A percentile compares a stretch with the other conserved stretches of the same genome.
phyloP scores from a whole-genome alignment of 2,113 vertebrate species.

The Passer montanus region DNA sequence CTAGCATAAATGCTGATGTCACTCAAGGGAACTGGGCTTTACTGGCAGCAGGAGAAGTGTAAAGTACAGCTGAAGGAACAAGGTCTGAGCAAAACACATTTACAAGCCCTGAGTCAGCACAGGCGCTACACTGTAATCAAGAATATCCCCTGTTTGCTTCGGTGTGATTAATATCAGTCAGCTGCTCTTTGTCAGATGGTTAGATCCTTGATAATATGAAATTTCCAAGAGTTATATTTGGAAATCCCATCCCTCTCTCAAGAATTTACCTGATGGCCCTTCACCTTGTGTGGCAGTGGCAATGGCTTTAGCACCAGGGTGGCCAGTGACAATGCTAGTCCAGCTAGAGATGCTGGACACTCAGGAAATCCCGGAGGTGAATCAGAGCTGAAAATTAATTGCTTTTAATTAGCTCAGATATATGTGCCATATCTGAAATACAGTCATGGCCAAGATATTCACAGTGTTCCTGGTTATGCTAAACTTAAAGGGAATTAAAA shows the following conservation, averaged over 20 bases:
- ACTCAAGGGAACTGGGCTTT: not conserved
- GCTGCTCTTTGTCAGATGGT: slow-evolving; percentile 12
- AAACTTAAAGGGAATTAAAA: not conserved
- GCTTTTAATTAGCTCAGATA: not conserved
- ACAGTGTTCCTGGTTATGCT: not conserved
- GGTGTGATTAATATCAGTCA: slow-evolving; percentile 32
- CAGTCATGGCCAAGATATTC: not conserved
- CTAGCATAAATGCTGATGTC: not conserved
- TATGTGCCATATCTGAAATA: not conserved
- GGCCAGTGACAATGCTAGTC: not conserved
- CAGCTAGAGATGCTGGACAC: not conserved
- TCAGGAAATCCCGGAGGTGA: not conserved
- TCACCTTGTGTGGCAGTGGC: not conserved
- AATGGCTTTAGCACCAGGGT: not conserved
- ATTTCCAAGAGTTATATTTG: slow-evolving; percentile 12
- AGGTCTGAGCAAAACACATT: not conserved
- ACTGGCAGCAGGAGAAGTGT: not conserved
- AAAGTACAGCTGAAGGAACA: not conserved
- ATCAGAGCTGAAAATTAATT: not conserved
- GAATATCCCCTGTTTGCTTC: not conserved
- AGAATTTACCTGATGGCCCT: slow-evolving; percentile 23
- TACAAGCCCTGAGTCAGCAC: slow-evolving; percentile 40
- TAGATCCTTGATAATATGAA: slow-evolving; percentile 24
- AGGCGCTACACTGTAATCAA: not conserved
- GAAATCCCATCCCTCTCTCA: not conserved